Evolutionary conservation across 2,797 vertebrate genomes (phyloP).

Genomic region (Gymnoscopelus braueri): DNA sequence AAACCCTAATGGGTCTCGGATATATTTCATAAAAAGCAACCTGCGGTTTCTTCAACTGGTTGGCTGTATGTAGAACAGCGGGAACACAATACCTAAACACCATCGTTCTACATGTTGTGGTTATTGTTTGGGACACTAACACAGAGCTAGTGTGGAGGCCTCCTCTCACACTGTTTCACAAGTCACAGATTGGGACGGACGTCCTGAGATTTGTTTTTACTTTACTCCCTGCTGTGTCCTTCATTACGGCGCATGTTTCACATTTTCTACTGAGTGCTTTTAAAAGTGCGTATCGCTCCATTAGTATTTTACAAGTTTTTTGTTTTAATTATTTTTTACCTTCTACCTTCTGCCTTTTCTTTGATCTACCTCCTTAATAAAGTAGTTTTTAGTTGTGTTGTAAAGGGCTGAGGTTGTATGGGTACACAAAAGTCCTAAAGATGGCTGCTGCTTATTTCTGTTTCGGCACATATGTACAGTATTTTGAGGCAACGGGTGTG

Average conservation of each 20-base stretch:
- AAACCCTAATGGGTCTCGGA: no score
- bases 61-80: no score
- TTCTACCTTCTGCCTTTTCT: constrained; percentile 12
- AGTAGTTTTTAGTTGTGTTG: constrained; percentile 35
- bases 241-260: constrained; percentile 14
- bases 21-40: no score
- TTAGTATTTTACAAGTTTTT: constrained; percentile 7
- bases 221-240: neutral
- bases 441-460: constrained; percentile 1
- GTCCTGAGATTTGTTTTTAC: no score
- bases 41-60: no score
- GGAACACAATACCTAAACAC: no score
- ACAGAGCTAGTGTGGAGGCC: no score
- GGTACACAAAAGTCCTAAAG: constrained; percentile 11
- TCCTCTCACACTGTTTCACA: no score
- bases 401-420: constrained; percentile 16
- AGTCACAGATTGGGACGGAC: no score
- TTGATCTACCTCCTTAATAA: constrained; percentile 42
- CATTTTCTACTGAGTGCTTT: constrained; percentile 6
- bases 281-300: neutral
- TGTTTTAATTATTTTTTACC: constrained; percentile 17
- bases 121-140: no score
- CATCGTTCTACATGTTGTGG: no score
- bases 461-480: constrained; percentile 8
- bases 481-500: constrained; percentile 7